Evolutionary conservation across 1,140 invertebrate species (phyloP), one percentile per base, ranked within the genome.

Genomic region (Luehdorfia chinensis): DNA sequence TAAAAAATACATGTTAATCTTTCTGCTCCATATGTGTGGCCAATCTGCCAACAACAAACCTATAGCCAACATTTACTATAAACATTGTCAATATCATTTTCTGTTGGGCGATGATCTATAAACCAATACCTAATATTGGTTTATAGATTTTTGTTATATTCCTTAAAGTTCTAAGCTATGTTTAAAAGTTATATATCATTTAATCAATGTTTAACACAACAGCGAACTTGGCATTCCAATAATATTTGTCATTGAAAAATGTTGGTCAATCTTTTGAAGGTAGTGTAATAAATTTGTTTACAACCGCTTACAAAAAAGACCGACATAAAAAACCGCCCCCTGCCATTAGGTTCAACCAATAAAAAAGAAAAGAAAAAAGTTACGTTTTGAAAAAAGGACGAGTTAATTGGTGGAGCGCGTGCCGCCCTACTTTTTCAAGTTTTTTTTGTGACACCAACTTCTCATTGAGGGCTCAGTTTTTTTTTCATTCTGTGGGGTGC

Each of bases 371-470:
- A 75, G 69, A 69, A 66, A 71, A 69, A 64, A 50, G 23, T 28
- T 23, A 49, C 57, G 46, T 66, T 67, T n/a, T 59, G 51, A 61
- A 71, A 79, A 84, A 84, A 80, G 71, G 77, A 66, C 53, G 59
- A 72, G 55, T 58, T 84, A 81, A 86, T 86, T 84, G 79, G 75
- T 69, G 65, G 66, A 65, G 41, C 74, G 69, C 67, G 79, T 75
- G 77, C 74, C 74, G 66, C 68, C 74, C 74, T 63, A 70, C 48
- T 68, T 72, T 75, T 75, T 67, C 59, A 55, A 37, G 23, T 47
- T 45, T 61, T 63, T 76, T 74, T 59, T 51, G 50, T 54, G 19
- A 47, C 37, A 36, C 14, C 47, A 53, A 44, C 57, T 46, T 57
- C 53, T 43, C 50, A 51, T 58, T 55, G 52, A 51, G 28, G 16